Evolutionary conservation across 1,140 invertebrate genomes (phyloP), one percentile per base, ranked within the genome.

Genomic region (Rhagoletis pomonella): DNA sequence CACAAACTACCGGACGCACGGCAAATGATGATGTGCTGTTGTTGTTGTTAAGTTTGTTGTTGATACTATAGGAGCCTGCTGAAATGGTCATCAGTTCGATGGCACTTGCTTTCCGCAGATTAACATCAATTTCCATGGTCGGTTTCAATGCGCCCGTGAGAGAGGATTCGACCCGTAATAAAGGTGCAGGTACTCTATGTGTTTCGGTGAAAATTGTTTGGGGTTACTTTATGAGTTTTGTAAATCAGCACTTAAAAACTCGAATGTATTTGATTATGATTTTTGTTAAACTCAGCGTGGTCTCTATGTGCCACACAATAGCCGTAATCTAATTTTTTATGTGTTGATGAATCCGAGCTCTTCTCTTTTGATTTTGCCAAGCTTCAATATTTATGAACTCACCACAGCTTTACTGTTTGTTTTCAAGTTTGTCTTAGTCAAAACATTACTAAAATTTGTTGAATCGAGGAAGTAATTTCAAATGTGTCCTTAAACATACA

Each of bases 1-100:
- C 39, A 17, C 14, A 59, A 55, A 88, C 58, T 67, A 85, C 29
- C 42, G 86, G 60, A 14, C 58, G 60, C 58, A 64, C 42, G 39
- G 64, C 39, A 39, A 47, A 85, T 42, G 55, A 44, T 55, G 84
- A 50, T 62, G 59, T n/a, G 55, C 19, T 62, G 59, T 62, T 62
- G 59, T 85, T 85, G 44, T 85, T 85, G 47, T 81, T 58, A 5
- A 81, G 42, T 81, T 81, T 81, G 14, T 81, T n/a, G 10, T 85
- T 62, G 84, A 42, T 85, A 42, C 90, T 89, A 87, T 89, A 91
- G 88, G 90, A 92, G 87, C 91, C 90, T 77, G 90, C 90, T 88
- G 91, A 92, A 88, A 92, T 91, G 91, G 91, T 92, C 91, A 92
- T 91, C 89, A 92, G 89, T 88, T 89, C 91, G 65, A 87, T 55